Base-by-base conservation (phyloP, 2,888 invertebrate genomes). In the Nephrotoma flavescens region DNA sequence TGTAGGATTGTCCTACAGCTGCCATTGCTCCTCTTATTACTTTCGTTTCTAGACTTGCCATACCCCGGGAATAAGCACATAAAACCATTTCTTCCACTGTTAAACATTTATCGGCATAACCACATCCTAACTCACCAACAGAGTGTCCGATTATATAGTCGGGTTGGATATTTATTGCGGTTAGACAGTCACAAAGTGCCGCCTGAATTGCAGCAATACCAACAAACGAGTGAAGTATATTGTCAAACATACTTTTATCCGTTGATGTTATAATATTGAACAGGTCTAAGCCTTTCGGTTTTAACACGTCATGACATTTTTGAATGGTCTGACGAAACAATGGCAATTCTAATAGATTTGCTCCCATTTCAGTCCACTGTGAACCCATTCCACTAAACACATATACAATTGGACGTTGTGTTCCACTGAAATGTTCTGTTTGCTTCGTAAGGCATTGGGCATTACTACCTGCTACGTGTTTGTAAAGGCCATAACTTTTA, bases 121-220 rank as follows among this genome's bases (percentile, higher is more conserved):
- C 98, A 91, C 99, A 98, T 0, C 97, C 98, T 6, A 99, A 92
- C 91, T 99, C 99, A 41, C 99, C 99, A 0, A 97, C 97, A 7
- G 98, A 98, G 91, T 98, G 98, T 1, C 99, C 96, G 88, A 96
- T 94, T 88, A 96, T 94, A 45, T 94, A 94, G 90, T 96, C 96
- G 9, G 96, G 95, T 86, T 92, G 91, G 44, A 96, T 91, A 12
- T 94, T 94, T 31, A 94, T 90, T 5, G 91, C 92, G 86, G 91
- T 92, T 85, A 96, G 91, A 6, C 95, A 90, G 90, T 96, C 96
- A 71, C 93, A 93, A 47, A 94, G 89, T 7, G 92, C 93, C 88
- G 95, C 94, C 93, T 94, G 93, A 15, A 93, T 91, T 0, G 96
- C 94, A 12, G 95, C 94, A 88, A 96, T 96, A 41, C 95, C 94